Percentiles rank a stretch among this genome's conserved stretches.
Evolutionary conservation across 2,888 invertebrate species (phyloP).

Genomic region (Antitype chi): DNA sequence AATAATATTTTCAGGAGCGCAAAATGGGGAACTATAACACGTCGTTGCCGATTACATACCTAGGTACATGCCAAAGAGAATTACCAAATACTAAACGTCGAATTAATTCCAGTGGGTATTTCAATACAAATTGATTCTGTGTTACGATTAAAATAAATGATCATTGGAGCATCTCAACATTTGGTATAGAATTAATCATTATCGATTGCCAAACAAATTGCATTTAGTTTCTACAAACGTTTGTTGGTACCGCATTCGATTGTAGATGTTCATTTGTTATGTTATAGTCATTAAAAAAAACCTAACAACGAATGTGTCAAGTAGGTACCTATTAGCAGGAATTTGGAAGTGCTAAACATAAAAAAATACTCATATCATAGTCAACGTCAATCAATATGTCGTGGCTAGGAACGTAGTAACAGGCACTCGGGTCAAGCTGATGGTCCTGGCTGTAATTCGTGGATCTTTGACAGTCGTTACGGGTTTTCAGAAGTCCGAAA

Average conservation of each 20-base stretch:
- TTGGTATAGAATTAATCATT: slow-evolving; percentile 58
- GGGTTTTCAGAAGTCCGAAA: too few species aligned
- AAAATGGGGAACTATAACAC: neutral
- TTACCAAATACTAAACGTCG: slow-evolving; percentile 33
- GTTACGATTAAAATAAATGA: slow-evolving; percentile 43
- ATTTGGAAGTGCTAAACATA: neutral
- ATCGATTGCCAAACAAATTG: slow-evolving; percentile 49
- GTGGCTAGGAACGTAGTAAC: too few species aligned
- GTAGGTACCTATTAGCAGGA: neutral
- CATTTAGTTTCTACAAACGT: slow-evolving; percentile 23
- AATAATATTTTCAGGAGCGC: neutral
- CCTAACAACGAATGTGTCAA: too few species aligned
- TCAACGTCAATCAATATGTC: too few species aligned
- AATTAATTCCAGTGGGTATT: slow-evolving; percentile 41
- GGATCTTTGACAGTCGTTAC: too few species aligned
- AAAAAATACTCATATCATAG: too few species aligned
- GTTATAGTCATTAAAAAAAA: too few species aligned
- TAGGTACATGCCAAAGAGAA: slow-evolving; percentile 11
- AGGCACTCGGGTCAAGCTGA: too few species aligned
- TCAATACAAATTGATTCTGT: slow-evolving; percentile 46
- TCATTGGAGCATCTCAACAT: slow-evolving; percentile 46
- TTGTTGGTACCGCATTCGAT: slow-evolving; percentile 25
- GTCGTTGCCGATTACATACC: neutral
- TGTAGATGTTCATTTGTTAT: slow-evolving; percentile 18
- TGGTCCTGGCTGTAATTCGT: too few species aligned